Base-by-base conservation (phyloP, 2,888 invertebrate genomes). In the Zonitis immaculata region DNA sequence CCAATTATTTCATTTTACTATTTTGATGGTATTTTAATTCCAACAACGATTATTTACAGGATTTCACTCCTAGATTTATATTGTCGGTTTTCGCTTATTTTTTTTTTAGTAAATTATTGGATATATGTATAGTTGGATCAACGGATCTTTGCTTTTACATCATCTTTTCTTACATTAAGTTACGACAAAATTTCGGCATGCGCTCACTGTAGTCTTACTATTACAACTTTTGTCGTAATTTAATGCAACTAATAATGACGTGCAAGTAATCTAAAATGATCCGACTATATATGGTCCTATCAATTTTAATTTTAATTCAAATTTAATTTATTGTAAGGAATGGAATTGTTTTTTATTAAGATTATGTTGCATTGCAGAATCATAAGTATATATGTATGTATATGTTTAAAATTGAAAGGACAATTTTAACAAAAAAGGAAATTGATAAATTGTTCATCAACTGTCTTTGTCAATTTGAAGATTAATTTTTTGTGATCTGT, bases 391-490 rank as follows among this genome's bases (percentile, higher is more conserved):
- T 12, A 7, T 43, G 44, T 28, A n/a, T 49, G 25, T 42, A 32
- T 49, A 52, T 49, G 51, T 57, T 54, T 27, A 54, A 57, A 60
- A 58, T 57, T 56, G 52, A 52, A 44, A 56, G 59, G 58, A 61
- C 52, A 45, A 51, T 52, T 49, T 45, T 58, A 42, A 53, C 43
- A 25, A 57, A 42, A 47, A 55, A 48, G 51, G 54, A 59, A 49
- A 47, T 22, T 35, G 25, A 50, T 51, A 48, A 52, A 55, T 56
- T 51, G 52, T 47, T 52, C 51, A 58, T 64, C 63, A 63, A 65
- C 61, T 63, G 59, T 56, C 46, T 58, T 59, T 50, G 42, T n/a
- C n/a, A n/a, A 12, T 16, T 22, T 30, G 39, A 2, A 12, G 51
- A 48, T 46, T 42, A 48, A 51, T 26, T 42, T 49, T 28, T 45